Base-by-base conservation (phyloP, 2,888 invertebrate species). In the Lycocerus yunnanus region DNA sequence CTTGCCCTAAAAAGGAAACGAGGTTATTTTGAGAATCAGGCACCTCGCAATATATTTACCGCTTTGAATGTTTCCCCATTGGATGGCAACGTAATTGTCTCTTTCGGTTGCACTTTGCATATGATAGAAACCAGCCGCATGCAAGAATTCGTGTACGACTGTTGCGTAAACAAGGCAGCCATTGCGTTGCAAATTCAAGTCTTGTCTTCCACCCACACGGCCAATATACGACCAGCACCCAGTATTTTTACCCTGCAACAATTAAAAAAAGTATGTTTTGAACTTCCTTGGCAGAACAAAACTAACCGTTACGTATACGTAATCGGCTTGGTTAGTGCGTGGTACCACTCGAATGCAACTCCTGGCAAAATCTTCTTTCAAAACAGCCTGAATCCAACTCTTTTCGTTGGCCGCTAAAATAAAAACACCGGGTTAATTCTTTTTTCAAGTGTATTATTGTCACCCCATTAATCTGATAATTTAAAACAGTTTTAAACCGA, bases 51-150 rank as follows among this genome's bases (percentile, higher is more conserved):
- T 18, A 0, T 18, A 9, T 78, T 79, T 82, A 92, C 93, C 91
- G 79, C 87, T 81, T 79, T 86, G 85, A 66, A 94, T 93, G 83
- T 95, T 95, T 61, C 93, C 91, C 91, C 93, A 93, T 68, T 91
- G 86, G 78, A 95, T 93, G 78, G 89, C 89, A 1, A 96, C 92
- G 84, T 89, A 94, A 1, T 93, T 89, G 83, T 95, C 95, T 78
- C 96, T 90, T 85, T 95, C 92, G 14, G 91, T 90, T 16, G 94
- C 90, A 82, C 93, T 94, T 84, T 95, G 95, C 87, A 95, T 95
- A 83, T 96, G 95, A 84, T 93, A 94, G 85, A 95, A 95, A 0
- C 95, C 95, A 1, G 94, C 85, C 0, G 93, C 92, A 82, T 95
- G 95, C 81, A 95, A 88, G 84, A 95, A 88, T 85, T 96, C 95